Evolutionary conservation across 2,888 invertebrate genomes (phyloP).

Genomic region (Clistopyga incitator): DNA sequence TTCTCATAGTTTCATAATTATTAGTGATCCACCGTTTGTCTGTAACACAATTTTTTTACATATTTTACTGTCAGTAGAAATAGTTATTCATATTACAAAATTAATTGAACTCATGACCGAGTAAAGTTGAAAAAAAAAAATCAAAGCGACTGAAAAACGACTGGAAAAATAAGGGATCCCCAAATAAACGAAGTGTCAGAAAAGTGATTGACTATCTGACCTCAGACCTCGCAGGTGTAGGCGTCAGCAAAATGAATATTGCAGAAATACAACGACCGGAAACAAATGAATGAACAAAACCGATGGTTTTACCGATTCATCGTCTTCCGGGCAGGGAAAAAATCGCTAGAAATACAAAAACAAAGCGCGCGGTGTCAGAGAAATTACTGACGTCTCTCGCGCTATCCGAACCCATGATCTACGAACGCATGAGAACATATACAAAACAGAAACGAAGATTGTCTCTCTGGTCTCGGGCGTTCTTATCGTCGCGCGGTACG

Average conservation of each 20-base stretch:
- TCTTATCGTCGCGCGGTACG: constrained; percentile 37
- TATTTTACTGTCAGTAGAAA: no score
- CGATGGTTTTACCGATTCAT: not conserved
- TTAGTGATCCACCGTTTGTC: no score
- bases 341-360: not conserved
- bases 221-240: no score
- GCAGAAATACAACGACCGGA: not conserved
- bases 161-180: no score
- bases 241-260: no score
- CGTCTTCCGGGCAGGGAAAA: not conserved
- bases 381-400: not conserved
- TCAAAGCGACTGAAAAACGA: no score
- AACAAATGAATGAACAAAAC: not conserved
- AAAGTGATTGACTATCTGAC: no score
- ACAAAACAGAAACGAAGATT: constrained; percentile 23
- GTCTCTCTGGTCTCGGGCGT: constrained; percentile 18
- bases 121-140: not conserved
- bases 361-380: not conserved
- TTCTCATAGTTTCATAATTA: no score
- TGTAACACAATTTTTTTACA: no score
- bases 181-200: no score
- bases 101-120: no score
- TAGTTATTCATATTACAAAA: no score
- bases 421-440: not conserved
- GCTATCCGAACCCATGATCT: not conserved